Evolutionary conservation across 2,797 vertebrate species (phyloP), one percentile per base, ranked within the genome.

Genomic region (Nannoperca obscura): DNA sequence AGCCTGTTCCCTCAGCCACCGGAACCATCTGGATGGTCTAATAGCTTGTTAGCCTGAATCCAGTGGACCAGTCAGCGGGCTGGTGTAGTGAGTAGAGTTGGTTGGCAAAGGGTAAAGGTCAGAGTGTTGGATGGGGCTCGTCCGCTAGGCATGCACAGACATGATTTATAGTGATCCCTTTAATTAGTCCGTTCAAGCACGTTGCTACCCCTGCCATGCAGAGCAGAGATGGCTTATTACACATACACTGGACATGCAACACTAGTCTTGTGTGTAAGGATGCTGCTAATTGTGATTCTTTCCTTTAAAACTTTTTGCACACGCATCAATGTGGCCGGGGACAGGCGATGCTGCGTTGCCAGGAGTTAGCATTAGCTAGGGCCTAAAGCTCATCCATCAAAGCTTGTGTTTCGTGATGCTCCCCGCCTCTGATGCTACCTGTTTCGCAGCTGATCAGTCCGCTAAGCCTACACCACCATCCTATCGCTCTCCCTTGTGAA

Each of bases 151-250:
- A 65, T 88, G 82, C 75, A 47, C 79, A 50, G 75, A 80, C 79
- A 92, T 92, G 80, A 91, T 90, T 87, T 88, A 91, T 80, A 85
- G 88, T 80, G 89, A 93, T 89, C 82, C 77, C 76, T 86, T 93
- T 94, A 94, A 95, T 94, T 91, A 94, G 84, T 71, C 73, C 17
- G 15, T 76, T 83, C 68, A 84, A 87, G 91, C 83, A 69, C 86
- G 86, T 90, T 91, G 91, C 86, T 75, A 63, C 73, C 78, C 75
- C 65, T 75, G 71, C 84, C 81, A 74, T 65, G 82, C 84, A 78
- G 78, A 77, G 62, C 57, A 59, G 68, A 64, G 73, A 53, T 84
- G 81, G 81, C 64, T 77, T 85, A 86, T 87, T 81, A 83, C 63
- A 72, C 76, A 78, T 65, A 74, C 64, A 76, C 40, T 61, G 65